Base-by-base conservation (phyloP, 2,888 invertebrate species). In the Troides helena region DNA sequence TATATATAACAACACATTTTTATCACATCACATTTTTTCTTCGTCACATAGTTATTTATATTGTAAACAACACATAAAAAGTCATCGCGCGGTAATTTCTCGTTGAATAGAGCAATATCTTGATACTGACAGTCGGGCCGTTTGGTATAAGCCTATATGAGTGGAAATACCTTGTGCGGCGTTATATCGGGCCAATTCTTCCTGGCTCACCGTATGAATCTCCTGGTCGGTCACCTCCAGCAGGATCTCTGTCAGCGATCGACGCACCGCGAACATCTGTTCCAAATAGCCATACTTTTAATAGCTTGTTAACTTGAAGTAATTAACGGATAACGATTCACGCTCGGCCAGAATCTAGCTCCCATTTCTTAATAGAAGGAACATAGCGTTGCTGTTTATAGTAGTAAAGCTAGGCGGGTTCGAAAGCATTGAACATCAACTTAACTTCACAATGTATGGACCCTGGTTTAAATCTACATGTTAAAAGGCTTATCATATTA, bases 141-240 rank as follows among this genome's bases (percentile, higher is more conserved):
- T 75, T 78, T 81, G 80, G 81, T 79, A 77, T 80, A 85, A 84
- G 85, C 85, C 84, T 82, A 85, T 85, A 85, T 85, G 82, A 84
- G 85, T 85, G 86, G 89, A 90, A 93, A 95, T 96, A 97, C 97
- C 97, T 97, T 97, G 96, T 91, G 95, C 94, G 83, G 95, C 95
- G 93, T 95, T 96, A 93, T 95, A 95, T 91, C 96, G 95, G 92
- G 95, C 95, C 90, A 96, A 94, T 85, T 97, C 96, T 93, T 98
- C 98, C 88, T 95, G 95, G 89, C 97, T 97, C 83, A 98, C 95
- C 82, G 93, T 93, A 82, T 95, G 93, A 84, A 99, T 97, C 94
- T 98, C 97, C 87, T 96, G 95, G 87, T 96, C 97, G 36, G 99
- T 99, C 80, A 98, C 98, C 87, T 98, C 98, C 79, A 99, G 94